Base-by-base conservation (phyloP, 2,113 vertebrate species). In the Uropsilus gracilis region DNA sequence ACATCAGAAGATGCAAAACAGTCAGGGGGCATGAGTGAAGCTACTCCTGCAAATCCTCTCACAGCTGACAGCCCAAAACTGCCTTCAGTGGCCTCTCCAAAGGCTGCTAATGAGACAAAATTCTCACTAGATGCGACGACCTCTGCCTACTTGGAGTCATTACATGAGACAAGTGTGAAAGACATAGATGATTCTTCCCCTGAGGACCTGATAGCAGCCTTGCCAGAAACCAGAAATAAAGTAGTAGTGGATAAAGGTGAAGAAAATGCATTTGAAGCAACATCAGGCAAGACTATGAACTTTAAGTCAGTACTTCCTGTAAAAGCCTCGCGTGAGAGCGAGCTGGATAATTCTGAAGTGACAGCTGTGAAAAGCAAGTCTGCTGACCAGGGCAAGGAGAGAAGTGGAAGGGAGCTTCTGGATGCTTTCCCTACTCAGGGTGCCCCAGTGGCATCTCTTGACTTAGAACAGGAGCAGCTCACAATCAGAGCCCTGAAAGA, bases 401-500 rank as follows among this genome's bases (percentile, higher is more conserved):
- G 63, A 28, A 69, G 18, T 66, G 57, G 39, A 82, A 87, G n/a
- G 42, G 44, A 75, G 3, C n/a, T n/a, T 87, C 63, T 42, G 68
- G 75, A 30, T 30, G 48, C 22, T 44, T 71, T 78, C 53, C 6
- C 92, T 53, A 91, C 69, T 64, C 96, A 90, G 10, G 44, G 76
- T 14, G 39, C 98, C 3, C 98, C 98, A 32, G 90, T 89, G 5
- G 94, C 91, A 63, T 95, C 98, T 80, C 97, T 98, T 82, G 98
- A 99, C 83, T 93, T 99, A 66, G 99, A 99, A 80, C 98, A 99
- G 89, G 99, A 99, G 48, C 94, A 93, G 50, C 98, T 99, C 37
- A 99, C 99, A 2, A 99, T 99, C 95, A 98, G 80, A 97, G 98
- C 99, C 61, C 98, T 99, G 44, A 98, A 98, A 97, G 98, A 99